A percentile compares a stretch with the other conserved stretches of the same genome.
These are phyloP conservation scores for Hydrophis major DNA, from an alignment of 2,797 vertebrate genomes.

Conservation along the genomic window DNA sequence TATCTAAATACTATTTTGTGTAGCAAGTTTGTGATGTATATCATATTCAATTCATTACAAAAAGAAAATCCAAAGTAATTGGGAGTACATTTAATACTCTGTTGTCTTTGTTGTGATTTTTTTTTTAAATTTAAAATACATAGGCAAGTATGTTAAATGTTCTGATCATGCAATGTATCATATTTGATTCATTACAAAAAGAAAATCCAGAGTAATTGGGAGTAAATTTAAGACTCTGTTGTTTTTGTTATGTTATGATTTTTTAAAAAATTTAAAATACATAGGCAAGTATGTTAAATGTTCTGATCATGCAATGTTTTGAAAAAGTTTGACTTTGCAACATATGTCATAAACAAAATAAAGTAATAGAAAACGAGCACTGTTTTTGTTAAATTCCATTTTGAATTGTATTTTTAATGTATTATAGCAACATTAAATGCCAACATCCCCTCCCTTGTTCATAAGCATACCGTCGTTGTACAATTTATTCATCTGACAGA, in stretches of 20 bases:
- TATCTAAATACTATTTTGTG: neutral
- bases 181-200: neutral
- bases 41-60: neutral
- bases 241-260: neutral
- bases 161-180: neutral
- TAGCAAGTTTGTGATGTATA: neutral
- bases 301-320: neutral
- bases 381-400: neutral
- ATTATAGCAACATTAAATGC: neutral
- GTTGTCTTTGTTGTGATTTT: neutral
- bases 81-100: neutral
- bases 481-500: constrained; percentile 10
- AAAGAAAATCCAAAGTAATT: neutral
- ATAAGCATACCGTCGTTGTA: neutral
- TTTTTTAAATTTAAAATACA: neutral
- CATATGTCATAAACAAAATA: constrained; percentile 15
- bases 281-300: neutral
- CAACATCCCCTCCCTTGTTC: neutral
- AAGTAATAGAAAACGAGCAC: neutral
- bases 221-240: neutral
- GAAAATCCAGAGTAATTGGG: neutral
- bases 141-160: neutral
- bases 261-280: neutral
- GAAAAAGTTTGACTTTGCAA: neutral
- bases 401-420: neutral